Base-by-base conservation (phyloP, 2,797 vertebrate species). In the Syngnathus rostellatus region DNA sequence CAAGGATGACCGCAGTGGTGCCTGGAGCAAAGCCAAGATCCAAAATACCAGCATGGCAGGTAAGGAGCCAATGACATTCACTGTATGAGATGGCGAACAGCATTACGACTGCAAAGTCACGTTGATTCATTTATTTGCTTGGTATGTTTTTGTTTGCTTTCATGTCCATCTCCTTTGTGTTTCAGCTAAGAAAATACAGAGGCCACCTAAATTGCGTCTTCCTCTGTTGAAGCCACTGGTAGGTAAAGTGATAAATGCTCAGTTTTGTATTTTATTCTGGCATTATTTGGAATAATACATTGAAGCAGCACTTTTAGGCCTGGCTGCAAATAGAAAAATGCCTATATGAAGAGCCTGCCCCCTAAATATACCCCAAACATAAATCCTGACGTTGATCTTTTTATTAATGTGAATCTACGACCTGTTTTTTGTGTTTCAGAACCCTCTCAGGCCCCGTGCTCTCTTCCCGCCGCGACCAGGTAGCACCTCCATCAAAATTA, bases 11-110 rank as follows among this genome's bases (percentile, higher is more conserved):
- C 91, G 91, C 10, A 90, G 90, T 45, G 89, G 94, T 55, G 61
- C 87, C 59, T 99, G 96, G 96, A 96, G 95, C 88, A 95, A 94
- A 73, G 83, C 88, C 38, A 87, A 92, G 21, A 85, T 89, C 75
- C 93, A 96, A 86, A 94, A 90, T 75, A 94, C 92, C 77, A 85
- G 89, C 83, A 81, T 89, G 70, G 90, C 38, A 0, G 38, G 41
- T 62, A 41, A 62, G 39, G n/a, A 60, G 17, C 38, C 31, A 60
- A 19, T 12, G 19, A 21, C 21, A 19, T 8, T 21, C 14, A 25
- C 60, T n/a, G 60, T 16, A 43, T 23, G 9, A 12, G 23, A 62
- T 12, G 53, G 5, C 53, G 5, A 54, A 54, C 51, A 25, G 31
- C 25, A 53, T 8, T 31, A 31, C 3, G 31, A 53, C 6, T 55